These are phyloP conservation scores for Procambarus clarkii DNA, from an alignment of 1,140 invertebrate species.

Conservation along the genomic window DNA sequence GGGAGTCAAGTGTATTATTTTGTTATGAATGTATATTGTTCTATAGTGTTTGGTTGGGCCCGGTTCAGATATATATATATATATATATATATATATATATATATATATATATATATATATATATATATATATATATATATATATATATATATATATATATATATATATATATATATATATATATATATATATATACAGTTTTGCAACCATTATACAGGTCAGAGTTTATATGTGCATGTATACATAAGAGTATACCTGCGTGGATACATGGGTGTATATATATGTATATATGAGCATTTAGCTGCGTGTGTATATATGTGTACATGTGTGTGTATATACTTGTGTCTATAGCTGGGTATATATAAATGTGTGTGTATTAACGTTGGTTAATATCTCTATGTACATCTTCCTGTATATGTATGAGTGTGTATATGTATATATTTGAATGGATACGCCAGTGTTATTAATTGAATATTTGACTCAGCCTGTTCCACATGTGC, in stretches of 20 bases:
- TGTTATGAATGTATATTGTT: no score
- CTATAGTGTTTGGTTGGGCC: no score
- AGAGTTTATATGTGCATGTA: not conserved
- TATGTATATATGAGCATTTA: conserved; percentile 6
- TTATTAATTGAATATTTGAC: no score
- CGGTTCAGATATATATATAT: not conserved
- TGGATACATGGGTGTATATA: conserved; percentile 3
- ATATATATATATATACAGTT: not conserved
- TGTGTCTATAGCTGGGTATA: not conserved
- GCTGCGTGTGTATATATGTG: not conserved
- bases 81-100: conserved; percentile 12
- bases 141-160: no score
- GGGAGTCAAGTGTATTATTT: no score
- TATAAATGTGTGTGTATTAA: not conserved
- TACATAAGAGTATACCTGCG: not conserved
- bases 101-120: conserved; percentile 12
- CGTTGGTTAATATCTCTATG: not conserved
- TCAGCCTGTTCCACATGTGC: no score
- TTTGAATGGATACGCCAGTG: no score
- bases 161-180: not conserved
- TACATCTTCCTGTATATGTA: not conserved
- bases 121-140: no score
- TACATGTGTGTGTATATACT: not conserved
- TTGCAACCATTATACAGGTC: not conserved
- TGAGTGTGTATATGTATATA: not conserved